Base-by-base conservation (phyloP, 2,113 vertebrate genomes). In the Lynx canadensis region DNA sequence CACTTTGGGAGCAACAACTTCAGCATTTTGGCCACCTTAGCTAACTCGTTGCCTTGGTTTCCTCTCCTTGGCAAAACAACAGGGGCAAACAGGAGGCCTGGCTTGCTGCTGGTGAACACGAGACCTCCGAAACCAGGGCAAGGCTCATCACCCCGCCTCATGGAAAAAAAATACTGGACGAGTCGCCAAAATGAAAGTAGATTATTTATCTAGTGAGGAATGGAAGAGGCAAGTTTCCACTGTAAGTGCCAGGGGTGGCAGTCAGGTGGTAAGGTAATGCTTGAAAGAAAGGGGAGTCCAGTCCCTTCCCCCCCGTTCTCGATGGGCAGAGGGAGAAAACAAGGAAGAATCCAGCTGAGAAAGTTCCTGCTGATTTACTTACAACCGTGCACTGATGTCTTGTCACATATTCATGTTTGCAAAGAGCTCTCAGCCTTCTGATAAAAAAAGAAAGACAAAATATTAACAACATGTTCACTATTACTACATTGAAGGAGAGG, bases 61-160 rank as follows among this genome's bases (percentile, higher is more conserved):
- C 19, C 7, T 95, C 69, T 69, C 52, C 73, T 87, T 71, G 85
- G 38, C 41, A 14, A 25, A 57, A 84, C 33, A n/a, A n/a, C 2
- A 3, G 1, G n/a, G 9, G 14, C 1, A 0, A 7, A 71, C 60
- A 74, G 21, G 29, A 91, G 73, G 63, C 29, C 86, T 80, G 85
- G 45, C 48, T 94, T 48, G 15, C 66, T 15, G 36, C 65, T 1
- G 55, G 63, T 88, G 84, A 97, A 94, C 94, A 38, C 0, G 97
- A 97, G 87, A 86, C 33, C 50, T 84, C 52, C 83, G 95, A 96
- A 98, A 95, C 87, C 87, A 96, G 97, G 92, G 89, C 87, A 63
- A 55, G 48, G 31, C 92, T 92, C 82, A 19, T 13, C 87, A 76
- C 36, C 60, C 31, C 57, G 14, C 50, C 93, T 79, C 15, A 0